phyloP scores from a whole-genome alignment of 1,140 invertebrate genomes.

The Adelges cooleyi region DNA sequence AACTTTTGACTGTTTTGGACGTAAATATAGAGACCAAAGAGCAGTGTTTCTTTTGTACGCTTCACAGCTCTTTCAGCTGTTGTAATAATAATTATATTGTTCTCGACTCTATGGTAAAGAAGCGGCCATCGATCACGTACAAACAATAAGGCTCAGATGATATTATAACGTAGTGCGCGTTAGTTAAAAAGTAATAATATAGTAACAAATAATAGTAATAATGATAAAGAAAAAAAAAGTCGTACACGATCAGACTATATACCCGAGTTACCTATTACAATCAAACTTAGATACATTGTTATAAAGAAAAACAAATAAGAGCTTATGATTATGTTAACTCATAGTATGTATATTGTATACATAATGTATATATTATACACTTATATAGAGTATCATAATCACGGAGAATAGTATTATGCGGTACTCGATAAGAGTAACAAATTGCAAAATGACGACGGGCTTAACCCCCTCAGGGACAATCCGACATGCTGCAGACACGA shows the following conservation, averaged over 20 bases:
- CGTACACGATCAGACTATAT: not conserved
- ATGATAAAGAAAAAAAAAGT: slow-evolving; percentile 8
- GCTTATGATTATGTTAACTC: too few relatives aligned
- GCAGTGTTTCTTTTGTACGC: slow-evolving; percentile 7
- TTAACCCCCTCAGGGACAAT: too few relatives aligned
- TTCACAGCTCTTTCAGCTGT: slow-evolving; percentile 4
- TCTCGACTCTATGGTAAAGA: slow-evolving; percentile 11
- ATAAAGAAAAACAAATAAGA: not conserved
- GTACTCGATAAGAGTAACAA: too few relatives aligned
- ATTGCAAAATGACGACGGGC: too few relatives aligned
- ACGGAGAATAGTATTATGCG: too few relatives aligned
- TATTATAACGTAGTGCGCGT: not conserved
- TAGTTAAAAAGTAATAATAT: not conserved
- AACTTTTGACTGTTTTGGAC: slow-evolving; percentile 18
- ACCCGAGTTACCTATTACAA: slow-evolving; percentile 1
- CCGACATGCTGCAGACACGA: too few relatives aligned
- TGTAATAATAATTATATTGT: slow-evolving; percentile 23
- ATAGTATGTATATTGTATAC: too few relatives aligned
- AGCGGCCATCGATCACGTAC: slow-evolving; percentile 24
- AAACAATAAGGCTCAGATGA: slow-evolving; percentile 17
- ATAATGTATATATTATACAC: too few relatives aligned
- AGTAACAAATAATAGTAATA: not conserved
- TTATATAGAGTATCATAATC: too few relatives aligned
- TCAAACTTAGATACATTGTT: slow-evolving; percentile 2
- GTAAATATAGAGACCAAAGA: not conserved